Evolutionary conservation across 1,140 invertebrate species (phyloP).

Genomic region (Ctenoplectra terminalis): DNA sequence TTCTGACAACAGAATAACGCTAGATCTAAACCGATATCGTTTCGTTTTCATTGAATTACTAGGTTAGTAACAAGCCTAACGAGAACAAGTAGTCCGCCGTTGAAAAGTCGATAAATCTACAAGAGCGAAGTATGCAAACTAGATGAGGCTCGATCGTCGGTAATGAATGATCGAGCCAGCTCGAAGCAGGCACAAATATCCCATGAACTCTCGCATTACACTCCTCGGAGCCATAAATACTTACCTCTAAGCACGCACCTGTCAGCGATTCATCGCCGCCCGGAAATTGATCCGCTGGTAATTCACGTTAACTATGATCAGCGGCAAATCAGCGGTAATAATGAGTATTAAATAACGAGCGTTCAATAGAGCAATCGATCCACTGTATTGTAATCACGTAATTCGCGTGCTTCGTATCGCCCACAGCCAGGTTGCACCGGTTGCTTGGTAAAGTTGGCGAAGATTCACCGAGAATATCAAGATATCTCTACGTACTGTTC

Average conservation of each 20-base stretch:
- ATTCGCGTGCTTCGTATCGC: conserved; percentile 63
- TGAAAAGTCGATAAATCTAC: conserved; percentile 16
- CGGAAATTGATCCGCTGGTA: conserved; percentile 63
- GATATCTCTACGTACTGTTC: conserved; percentile 19
- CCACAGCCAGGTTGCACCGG: conserved; percentile 27
- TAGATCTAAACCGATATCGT: not conserved
- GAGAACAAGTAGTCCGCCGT: not conserved
- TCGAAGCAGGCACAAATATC: conserved; percentile 55
- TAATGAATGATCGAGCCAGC: conserved; percentile 29
- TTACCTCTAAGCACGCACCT: conserved; percentile 48
- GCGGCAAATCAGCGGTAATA: conserved; percentile 58
- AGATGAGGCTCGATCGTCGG: conserved; percentile 18
- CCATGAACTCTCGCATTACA: conserved; percentile 48
- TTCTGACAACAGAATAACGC: not conserved
- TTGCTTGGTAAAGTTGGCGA: conserved; percentile 45
- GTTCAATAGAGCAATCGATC: conserved; percentile 30
- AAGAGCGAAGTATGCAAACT: conserved; percentile 13
- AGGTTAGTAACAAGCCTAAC: not conserved
- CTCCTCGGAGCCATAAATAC: conserved; percentile 18
- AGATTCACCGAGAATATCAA: conserved; percentile 56
- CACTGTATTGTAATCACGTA: conserved; percentile 61
- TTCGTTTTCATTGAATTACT: conserved; percentile 14
- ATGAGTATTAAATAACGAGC: conserved; percentile 62
- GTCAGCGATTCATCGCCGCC: conserved; percentile 54
- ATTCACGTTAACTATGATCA: conserved; percentile 45